Percentiles rank a stretch among this genome's conserved stretches.
Evolutionary conservation across 2,797 vertebrate species (phyloP).

Genomic region (Chaetodon trifasciatus): DNA sequence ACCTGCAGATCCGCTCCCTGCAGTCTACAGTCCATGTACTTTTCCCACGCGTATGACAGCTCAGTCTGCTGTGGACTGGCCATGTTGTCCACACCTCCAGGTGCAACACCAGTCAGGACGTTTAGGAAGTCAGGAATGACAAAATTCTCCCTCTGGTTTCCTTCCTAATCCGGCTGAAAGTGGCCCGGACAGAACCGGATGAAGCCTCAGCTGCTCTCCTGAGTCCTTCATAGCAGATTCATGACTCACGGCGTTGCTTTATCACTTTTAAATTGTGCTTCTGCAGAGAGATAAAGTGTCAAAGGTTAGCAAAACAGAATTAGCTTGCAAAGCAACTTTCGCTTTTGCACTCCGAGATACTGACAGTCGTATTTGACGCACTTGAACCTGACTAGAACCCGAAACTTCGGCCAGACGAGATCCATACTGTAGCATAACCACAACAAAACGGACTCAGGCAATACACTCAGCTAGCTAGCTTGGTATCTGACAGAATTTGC

Average conservation of each 20-base stretch:
- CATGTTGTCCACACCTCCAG: constrained; percentile 66
- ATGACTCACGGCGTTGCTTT: constrained; percentile 49
- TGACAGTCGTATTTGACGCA: neutral
- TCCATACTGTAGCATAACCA: constrained; percentile 37
- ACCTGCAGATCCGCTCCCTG: constrained; percentile 88
- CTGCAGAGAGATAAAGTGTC: constrained; percentile 62
- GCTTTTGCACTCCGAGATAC: neutral
- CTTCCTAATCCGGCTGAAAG: constrained; percentile 46
- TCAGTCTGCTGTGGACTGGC: constrained; percentile 76
- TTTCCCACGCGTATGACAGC: constrained; percentile 86
- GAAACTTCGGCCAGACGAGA: constrained; percentile 52
- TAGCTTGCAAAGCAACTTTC: neutral
- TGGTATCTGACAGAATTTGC: constrained; percentile 31
- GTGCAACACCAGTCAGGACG: constrained; percentile 28
- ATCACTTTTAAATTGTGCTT: constrained; percentile 57
- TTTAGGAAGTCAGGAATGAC: constrained; percentile 38
- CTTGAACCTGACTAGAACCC: constrained; percentile 28
- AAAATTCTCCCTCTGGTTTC: constrained; percentile 7
- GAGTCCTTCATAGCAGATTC: constrained; percentile 73
- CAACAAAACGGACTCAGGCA: constrained; percentile 55
- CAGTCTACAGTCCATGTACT: constrained; percentile 86
- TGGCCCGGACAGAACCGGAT: constrained; percentile 48
- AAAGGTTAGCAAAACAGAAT: constrained; percentile 38
- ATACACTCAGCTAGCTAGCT: constrained; percentile 53
- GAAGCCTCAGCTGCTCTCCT: constrained; percentile 50